These are phyloP conservation scores for Gisinianus flammeolus DNA, from an alignment of 2,888 invertebrate genomes.

Conservation along the genomic window DNA sequence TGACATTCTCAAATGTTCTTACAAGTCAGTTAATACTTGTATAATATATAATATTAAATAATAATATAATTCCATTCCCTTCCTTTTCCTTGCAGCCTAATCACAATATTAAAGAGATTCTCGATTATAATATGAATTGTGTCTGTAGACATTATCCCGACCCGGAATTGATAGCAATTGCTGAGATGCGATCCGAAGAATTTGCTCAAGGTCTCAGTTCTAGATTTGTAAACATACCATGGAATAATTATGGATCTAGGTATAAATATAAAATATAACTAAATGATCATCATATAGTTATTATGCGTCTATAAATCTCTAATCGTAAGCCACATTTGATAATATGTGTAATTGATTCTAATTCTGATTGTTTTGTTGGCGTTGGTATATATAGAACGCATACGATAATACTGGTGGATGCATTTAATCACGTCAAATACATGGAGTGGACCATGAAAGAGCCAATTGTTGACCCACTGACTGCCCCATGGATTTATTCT, in stretches of 20 bases:
- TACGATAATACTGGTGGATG: conserved; percentile 71
- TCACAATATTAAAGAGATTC: too few relatives aligned
- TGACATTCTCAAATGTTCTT: conserved; percentile 68
- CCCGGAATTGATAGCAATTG: conserved; percentile 68
- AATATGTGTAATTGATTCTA: too few relatives aligned
- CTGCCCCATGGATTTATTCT: conserved; percentile 58
- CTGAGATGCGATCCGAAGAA: conserved; percentile 58
- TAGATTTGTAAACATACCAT: conserved; percentile 68
- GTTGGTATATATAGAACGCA: conserved; percentile 72
- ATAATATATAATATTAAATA: background rate
- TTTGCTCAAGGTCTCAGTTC: conserved; percentile 63
- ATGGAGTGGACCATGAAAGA: conserved; percentile 70
- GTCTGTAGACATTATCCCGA: conserved; percentile 74
- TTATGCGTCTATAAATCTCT: too few relatives aligned
- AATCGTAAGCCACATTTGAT: too few relatives aligned
- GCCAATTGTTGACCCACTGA: conserved; percentile 54
- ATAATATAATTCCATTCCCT: background rate
- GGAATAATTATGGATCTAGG: conserved; percentile 70
- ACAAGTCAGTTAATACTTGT: conserved; percentile 63
- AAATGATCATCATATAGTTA: too few relatives aligned
- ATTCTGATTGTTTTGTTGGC: too few relatives aligned
- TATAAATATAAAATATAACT: conserved; percentile 54
- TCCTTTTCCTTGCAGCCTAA: background rate
- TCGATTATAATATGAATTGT: conserved; percentile 14
- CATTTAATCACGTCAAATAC: conserved; percentile 69